A percentile compares a stretch with the other conserved stretches of the same genome.
phyloP scores from a whole-genome alignment of 2,888 invertebrate species.

The Dione vanillae region DNA sequence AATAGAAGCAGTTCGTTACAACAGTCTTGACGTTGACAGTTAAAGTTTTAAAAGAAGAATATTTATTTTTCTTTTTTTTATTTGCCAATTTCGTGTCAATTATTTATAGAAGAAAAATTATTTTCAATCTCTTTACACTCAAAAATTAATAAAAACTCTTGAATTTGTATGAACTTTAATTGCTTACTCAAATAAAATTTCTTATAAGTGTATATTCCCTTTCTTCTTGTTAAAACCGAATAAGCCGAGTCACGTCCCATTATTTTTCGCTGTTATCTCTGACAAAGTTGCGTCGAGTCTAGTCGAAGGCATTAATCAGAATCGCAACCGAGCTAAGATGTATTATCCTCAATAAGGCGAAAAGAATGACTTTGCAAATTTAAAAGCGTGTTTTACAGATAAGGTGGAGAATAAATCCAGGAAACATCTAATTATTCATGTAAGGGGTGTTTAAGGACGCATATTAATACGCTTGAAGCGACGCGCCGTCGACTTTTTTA shows the following conservation, averaged over 20 bases:
- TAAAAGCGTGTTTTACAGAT: slow-evolving; percentile 81
- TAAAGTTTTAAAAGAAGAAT: slow-evolving; percentile 71
- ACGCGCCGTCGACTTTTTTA: slow-evolving; percentile 62
- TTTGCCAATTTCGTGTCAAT: slow-evolving; percentile 5
- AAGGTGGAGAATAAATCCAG: slow-evolving; percentile 73
- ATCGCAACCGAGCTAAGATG: slow-evolving; percentile 75
- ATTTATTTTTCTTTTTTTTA: slow-evolving; percentile 42
- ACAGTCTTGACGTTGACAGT: slow-evolving; percentile 51
- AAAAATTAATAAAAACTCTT: slow-evolving; percentile 32
- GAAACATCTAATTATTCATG: slow-evolving; percentile 84
- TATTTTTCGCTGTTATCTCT: slow-evolving; percentile 81
- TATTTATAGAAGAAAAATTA: slow-evolving; percentile 1
- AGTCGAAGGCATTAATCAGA: slow-evolving; percentile 81
- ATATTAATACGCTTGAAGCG: slow-evolving; percentile 73
- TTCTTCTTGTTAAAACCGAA: slow-evolving; percentile 61
- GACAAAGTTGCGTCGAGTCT: slow-evolving; percentile 76
- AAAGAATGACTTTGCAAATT: slow-evolving; percentile 82
- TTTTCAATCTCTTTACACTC: too few species aligned
- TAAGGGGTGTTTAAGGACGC: slow-evolving; percentile 79
- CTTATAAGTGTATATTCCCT: slow-evolving; percentile 32
- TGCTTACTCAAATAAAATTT: slow-evolving; percentile 33
- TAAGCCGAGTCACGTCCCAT: slow-evolving; percentile 81
- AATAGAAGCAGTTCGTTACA: not conserved
- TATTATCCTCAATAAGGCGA: slow-evolving; percentile 82
- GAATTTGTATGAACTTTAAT: slow-evolving; percentile 20